Evolutionary conservation across 2,797 vertebrate genomes (phyloP).

Genomic region (Coregonus suidteri): DNA sequence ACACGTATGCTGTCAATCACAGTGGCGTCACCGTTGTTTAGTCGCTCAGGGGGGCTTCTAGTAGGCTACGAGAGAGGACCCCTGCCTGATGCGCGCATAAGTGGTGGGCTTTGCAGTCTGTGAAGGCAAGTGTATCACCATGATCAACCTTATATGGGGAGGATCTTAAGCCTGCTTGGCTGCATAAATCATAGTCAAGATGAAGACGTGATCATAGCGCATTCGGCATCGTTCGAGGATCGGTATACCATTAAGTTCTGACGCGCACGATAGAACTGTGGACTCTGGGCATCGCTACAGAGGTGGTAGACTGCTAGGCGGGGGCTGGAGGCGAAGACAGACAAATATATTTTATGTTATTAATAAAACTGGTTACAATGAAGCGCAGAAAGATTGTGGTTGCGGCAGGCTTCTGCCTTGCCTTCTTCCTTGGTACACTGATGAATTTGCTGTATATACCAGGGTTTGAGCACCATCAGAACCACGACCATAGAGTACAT

Average conservation of each 20-base stretch:
- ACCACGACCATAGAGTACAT: slow-evolving; percentile 35
- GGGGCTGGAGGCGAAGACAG: slow-evolving; percentile 8
- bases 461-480: slow-evolving; percentile 76
- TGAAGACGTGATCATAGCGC: slow-evolving; percentile 39
- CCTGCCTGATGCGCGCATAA: slow-evolving; percentile 31
- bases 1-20: slow-evolving; percentile 50
- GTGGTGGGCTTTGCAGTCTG: slow-evolving; percentile 41
- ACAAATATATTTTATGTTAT: slow-evolving; percentile 9
- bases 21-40: slow-evolving; percentile 49
- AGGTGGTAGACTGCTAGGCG: slow-evolving; percentile 7
- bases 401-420: slow-evolving; percentile 78
- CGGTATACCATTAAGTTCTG: slow-evolving; percentile 18
- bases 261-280: slow-evolving; percentile 2
- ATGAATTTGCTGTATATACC: slow-evolving; percentile 82
- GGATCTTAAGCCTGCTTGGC: slow-evolving; percentile 41
- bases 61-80: slow-evolving; percentile 28
- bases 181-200: slow-evolving; percentile 44
- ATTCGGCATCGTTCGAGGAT: slow-evolving; percentile 34
- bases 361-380: slow-evolving; percentile 33
- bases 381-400: slow-evolving; percentile 79
- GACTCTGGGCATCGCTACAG: slow-evolving; percentile 8
- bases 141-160: slow-evolving; percentile 49
- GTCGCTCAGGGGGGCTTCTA: slow-evolving; percentile 28
- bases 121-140: slow-evolving; percentile 52
- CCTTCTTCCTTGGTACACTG: slow-evolving; percentile 81